Evolutionary conservation across 2,113 vertebrate species (phyloP).

Genomic region (Salvator merianae): DNA sequence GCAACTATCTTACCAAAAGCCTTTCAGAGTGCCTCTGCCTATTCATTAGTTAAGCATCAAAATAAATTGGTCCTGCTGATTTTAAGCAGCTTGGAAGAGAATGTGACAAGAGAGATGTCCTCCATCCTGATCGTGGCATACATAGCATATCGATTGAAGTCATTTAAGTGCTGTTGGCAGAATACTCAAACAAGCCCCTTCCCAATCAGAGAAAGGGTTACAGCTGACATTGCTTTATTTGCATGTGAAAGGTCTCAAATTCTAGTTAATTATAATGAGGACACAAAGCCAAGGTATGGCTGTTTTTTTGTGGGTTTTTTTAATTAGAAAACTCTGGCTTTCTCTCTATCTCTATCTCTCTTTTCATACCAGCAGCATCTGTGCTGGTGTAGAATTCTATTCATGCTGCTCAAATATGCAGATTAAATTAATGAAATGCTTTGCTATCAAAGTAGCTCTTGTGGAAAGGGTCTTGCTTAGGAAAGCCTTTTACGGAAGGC

Average conservation of each 20-base stretch:
- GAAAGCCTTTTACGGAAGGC: neutral
- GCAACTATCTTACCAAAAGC: conserved; percentile 39
- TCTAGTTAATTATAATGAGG: conserved; percentile 56
- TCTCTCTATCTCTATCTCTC: neutral
- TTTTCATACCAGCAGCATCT: conserved; percentile 8
- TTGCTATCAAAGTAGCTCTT: conserved; percentile 2
- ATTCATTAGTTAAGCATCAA: conserved; percentile 33
- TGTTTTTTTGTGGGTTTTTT: conserved; percentile 54
- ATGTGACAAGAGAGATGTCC: conserved; percentile 29
- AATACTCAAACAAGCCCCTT: conserved; percentile 29
- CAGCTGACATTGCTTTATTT: conserved; percentile 45
- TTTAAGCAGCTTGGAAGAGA: conserved; percentile 35
- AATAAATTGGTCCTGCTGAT: conserved; percentile 30
- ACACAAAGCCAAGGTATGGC: conserved; percentile 34
- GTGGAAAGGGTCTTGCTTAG: neutral
- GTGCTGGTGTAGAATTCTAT: conserved; percentile 18
- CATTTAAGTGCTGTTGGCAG: conserved; percentile 31
- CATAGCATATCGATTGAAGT: conserved; percentile 35
- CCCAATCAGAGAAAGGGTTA: conserved; percentile 42
- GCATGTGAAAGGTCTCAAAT: conserved; percentile 59
- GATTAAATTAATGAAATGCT: conserved; percentile 23
- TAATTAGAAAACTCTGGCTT: conserved; percentile 38
- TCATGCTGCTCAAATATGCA: conserved; percentile 13
- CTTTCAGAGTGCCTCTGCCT: neutral
- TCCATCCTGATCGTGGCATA: conserved; percentile 15